Conservation (phyloP, 2,113 vertebrate genomes). For the Suncus etruscus region DNA sequence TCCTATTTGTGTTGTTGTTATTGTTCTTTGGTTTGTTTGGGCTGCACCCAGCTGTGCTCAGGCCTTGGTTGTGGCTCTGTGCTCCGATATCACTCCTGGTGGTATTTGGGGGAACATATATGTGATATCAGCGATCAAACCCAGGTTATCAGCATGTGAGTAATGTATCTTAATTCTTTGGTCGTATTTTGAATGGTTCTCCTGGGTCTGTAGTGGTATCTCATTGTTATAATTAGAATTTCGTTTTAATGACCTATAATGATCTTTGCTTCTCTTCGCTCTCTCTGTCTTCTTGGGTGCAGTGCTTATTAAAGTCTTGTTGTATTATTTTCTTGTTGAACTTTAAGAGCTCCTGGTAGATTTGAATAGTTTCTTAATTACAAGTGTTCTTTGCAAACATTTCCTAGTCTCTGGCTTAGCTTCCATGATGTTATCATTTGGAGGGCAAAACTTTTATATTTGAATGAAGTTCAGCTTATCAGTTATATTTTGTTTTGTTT, state of each 20-base stretch:
- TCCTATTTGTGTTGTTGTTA: background rate
- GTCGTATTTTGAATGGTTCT: background rate
- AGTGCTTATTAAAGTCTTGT: background rate
- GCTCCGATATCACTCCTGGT: too few species aligned
- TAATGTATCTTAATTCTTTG: too few species aligned
- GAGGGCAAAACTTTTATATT: background rate
- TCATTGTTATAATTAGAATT: background rate
- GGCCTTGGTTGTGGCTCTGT: too few species aligned
- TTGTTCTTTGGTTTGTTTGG: too few species aligned
- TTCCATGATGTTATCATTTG: background rate
- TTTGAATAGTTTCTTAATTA: background rate
- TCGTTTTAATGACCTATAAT: background rate
- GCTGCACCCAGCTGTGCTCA: too few species aligned
- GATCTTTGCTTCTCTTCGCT: background rate
- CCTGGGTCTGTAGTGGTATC: too few species aligned
- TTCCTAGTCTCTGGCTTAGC: background rate
- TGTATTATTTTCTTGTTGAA: background rate
- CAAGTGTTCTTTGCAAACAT: background rate
- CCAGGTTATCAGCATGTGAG: too few species aligned
- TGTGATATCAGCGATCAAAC: too few species aligned
- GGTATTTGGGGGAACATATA: too few species aligned
- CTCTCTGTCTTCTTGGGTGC: background rate
- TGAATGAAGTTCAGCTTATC: background rate
- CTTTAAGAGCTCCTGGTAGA: background rate
- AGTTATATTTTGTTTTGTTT: background rate